Conservation (phyloP, 2,888 invertebrate species). For the Drosophila antonietae region DNA sequence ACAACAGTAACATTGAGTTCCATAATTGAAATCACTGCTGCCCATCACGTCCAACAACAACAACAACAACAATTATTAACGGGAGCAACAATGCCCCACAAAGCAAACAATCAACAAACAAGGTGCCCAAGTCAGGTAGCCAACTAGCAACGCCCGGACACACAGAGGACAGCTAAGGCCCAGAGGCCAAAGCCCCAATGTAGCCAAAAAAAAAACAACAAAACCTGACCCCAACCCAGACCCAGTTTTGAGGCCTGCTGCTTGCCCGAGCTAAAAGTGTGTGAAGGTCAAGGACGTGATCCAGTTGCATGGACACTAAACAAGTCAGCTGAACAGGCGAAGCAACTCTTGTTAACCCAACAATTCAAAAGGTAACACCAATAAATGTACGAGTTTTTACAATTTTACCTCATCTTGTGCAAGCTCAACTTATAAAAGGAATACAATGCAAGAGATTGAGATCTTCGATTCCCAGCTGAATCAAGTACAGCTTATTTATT, state of each 20-base stretch:
- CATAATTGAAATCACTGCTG: conserved; percentile 47
- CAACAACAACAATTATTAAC: conserved; percentile 35
- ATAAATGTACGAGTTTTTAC: background rate
- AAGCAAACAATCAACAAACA: conserved; percentile 16
- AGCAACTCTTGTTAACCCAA: background rate
- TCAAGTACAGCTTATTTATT: background rate
- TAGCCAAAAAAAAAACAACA: background rate
- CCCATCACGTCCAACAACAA: conserved; percentile 53
- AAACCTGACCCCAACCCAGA: conserved; percentile 3
- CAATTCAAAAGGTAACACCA: background rate
- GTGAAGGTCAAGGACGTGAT: conserved; percentile 72
- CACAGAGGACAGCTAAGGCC: conserved; percentile 28
- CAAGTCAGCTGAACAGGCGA: conserved; percentile 2
- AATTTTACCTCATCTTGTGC: background rate
- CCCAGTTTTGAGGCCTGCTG: conserved; percentile 12
- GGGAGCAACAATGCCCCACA: conserved; percentile 58
- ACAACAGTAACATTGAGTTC: conserved; percentile 39
- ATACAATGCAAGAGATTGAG: background rate
- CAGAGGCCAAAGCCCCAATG: conserved; percentile 21
- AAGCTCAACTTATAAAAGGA: background rate
- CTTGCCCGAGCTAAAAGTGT: conserved; percentile 47
- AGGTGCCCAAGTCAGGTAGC: conserved; percentile 39
- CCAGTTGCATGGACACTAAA: conserved; percentile 19
- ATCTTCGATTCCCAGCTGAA: background rate
- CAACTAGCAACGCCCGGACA: conserved; percentile 14